phyloP scores from a whole-genome alignment of 2,113 vertebrate genomes.

The Girardinichthys multiradiatus region DNA sequence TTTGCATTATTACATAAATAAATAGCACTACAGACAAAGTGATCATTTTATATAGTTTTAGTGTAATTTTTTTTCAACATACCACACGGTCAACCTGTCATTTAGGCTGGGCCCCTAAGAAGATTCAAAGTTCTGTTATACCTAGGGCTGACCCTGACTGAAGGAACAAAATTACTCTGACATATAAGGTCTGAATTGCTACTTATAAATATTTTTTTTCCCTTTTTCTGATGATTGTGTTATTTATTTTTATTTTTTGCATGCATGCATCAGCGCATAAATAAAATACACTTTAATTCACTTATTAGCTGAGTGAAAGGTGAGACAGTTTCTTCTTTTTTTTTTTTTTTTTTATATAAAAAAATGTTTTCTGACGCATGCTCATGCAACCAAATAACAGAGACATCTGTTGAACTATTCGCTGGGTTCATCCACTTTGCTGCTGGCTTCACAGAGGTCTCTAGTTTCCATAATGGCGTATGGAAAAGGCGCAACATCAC shows the following conservation, averaged over 20 bases:
- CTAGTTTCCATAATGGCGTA: slow-evolving; percentile 91
- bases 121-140: not conserved
- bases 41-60: not conserved
- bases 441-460: slow-evolving; percentile 86
- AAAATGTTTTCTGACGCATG: slow-evolving; percentile 16
- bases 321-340: slow-evolving; percentile 32
- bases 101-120: not conserved
- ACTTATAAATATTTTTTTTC: not conserved
- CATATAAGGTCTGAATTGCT: not conserved
- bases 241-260: not conserved
- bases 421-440: slow-evolving; percentile 86
- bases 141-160: not conserved
- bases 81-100: not conserved
- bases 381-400: slow-evolving; percentile 47
- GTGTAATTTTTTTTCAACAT: too few species aligned
- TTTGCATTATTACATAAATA: not conserved
- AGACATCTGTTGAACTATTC: slow-evolving; percentile 76
- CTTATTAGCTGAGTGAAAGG: slow-evolving; percentile 19
- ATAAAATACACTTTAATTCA: not conserved
- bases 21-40: not conserved
- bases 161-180: not conserved
- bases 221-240: not conserved
- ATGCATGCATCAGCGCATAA: not conserved
- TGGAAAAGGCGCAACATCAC: slow-evolving; percentile 87
- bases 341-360: slow-evolving; percentile 29